These are phyloP conservation scores for Ia io DNA, from an alignment of 2,113 vertebrate genomes.

Conservation along the genomic window DNA sequence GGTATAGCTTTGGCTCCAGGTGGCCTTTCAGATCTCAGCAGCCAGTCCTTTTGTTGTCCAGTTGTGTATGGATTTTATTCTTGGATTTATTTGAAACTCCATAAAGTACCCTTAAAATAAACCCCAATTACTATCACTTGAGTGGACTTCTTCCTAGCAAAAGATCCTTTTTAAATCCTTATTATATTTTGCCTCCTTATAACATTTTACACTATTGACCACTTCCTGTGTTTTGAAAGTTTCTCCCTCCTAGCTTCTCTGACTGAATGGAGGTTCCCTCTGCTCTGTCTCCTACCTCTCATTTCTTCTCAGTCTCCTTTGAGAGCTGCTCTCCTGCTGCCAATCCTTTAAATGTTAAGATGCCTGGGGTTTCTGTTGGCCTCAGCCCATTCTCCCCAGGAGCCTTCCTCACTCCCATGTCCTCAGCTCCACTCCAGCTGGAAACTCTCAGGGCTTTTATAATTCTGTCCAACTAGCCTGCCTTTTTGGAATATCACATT, in stretches of 20 bases:
- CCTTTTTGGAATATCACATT: not conserved
- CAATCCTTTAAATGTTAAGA: not conserved
- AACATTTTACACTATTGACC: not conserved
- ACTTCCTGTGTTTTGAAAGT: not conserved
- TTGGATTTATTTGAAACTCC: not conserved
- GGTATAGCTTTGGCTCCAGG: not conserved
- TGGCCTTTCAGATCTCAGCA: not conserved
- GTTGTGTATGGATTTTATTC: not conserved
- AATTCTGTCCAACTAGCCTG: not conserved
- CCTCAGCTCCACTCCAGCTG: not conserved
- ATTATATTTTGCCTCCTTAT: not conserved
- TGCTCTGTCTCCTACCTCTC: not conserved
- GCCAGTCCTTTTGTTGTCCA: not conserved
- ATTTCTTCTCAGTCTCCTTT: not conserved
- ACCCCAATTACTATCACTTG: not conserved
- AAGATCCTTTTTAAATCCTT: not conserved
- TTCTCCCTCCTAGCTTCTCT: not conserved
- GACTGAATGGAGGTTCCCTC: not conserved
- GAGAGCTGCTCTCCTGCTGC: not conserved
- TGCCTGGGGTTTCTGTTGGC: not conserved
- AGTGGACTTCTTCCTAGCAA: not conserved
- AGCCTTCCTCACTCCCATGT: not conserved
- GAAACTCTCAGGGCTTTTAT: not conserved
- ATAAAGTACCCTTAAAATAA: not conserved
- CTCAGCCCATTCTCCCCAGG: not conserved